Base-by-base conservation (phyloP, 2,888 invertebrate genomes). In the Polyommatus iphigenia region DNA sequence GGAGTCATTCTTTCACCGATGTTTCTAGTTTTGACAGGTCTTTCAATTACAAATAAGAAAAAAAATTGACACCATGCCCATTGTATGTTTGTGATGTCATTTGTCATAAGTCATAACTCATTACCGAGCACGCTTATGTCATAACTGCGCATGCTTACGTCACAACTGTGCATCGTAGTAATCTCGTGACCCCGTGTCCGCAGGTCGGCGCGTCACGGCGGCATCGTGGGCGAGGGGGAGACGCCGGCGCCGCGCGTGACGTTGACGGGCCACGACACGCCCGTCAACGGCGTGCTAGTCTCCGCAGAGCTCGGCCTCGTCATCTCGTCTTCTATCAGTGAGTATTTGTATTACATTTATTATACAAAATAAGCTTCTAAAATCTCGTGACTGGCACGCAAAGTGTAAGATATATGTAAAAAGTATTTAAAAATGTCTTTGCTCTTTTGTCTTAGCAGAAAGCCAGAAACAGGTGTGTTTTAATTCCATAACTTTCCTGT, bases 241-340 rank as follows among this genome's bases (percentile, higher is more conserved):
- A 95, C 97, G 78, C 99, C 99, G 0, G 98, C 99, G 50, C 99
- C 99, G 4, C 96, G 99, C 82, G 99, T 99, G 10, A 98, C 99
- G 5, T 95, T 99, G 32, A 99, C 99, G 0, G 99, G 99, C 0
- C 99, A 99, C 92, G 99, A 99, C 89, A 98, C 99, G 85, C 97
- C 99, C 79, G 98, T 99, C 83, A 97, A 98, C 78, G 98, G 98
- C 84, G 98, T 99, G 81, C 98, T 99, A 76, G 99, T 99, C 80
- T 99, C 99, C 20, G 99, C 99, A 0, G 99, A 99, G 90, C 96
- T 99, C 73, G 99, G 99, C 32, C 95, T 99, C 54, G 99, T 99
- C 78, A 97, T 99, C 81, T 99, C 99, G 76, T 99, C 98, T 76
- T 99, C 99, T 10, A 90, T 94, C 86, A 95, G 96, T 96, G 85